Base-by-base conservation (phyloP, 2,888 invertebrate species). In the Drosophila atripex region DNA sequence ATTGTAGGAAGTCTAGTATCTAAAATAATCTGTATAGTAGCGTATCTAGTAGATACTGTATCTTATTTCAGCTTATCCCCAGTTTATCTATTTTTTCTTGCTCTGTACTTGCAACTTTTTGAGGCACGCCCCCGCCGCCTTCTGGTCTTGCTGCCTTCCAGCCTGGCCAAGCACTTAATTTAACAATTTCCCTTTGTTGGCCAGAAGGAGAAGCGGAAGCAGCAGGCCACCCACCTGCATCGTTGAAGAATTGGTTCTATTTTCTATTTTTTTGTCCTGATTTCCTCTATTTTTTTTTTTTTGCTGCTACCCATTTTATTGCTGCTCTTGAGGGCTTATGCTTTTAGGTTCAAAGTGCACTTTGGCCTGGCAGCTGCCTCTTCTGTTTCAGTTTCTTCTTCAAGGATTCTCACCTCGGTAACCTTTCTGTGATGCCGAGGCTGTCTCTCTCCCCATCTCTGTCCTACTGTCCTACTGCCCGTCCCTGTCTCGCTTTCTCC, bases 161-260 rank as follows among this genome's bases (percentile, higher is more conserved):
- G 56, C 64, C 49, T 53, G 43, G 71, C 65, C 82, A 75, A 82
- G 83, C 82, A 82, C 82, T 82, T 82, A 77, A 82, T 86, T 86
- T 82, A 82, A 82, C 86, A 82, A 82, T 82, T 83, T 80, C 80
- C 83, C 60, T 75, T 86, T 82, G 82, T 80, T 78, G 58, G 45
- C 21, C 49, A 16, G 38, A 12, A 38, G 38, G 1, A 21, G 21
- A 2, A 35, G 30, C 18, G 2, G 18, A 11, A 14, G 11, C 23
- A 8, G 41, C 30, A 14, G 46, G 60, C 38, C 56, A 14, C 49
- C 56, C 49, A 50, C 50, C 50, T 50, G 50, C 50, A 50, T 50
- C 50, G 6, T 16, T 25, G 11, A 25, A 14, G 18, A 18, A 30
- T 49, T 18, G 50, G 32, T 32, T 18, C 4, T 49, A 41, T 41